Evolutionary conservation across 2,797 vertebrate species (phyloP), one percentile per base, ranked within the genome.

Genomic region (Peromyscus nudipes): DNA sequence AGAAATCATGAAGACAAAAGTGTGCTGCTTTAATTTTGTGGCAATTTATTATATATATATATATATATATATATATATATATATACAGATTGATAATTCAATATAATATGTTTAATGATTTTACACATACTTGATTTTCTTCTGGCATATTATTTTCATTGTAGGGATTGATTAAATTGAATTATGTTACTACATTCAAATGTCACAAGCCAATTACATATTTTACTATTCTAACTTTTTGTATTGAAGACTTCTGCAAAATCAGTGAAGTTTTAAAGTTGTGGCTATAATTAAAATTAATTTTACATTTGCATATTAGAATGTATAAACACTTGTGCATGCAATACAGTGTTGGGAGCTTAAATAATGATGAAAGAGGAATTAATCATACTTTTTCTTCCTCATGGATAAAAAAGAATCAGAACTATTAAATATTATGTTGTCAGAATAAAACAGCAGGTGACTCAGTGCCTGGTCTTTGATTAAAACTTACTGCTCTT

Each of bases 351-450:
- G 2, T 81, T 81, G 90, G 27, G 40, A 46, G 21, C 17, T 67
- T 88, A 62, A 84, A 37, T 75, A 81, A 88, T 86, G 25, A 64
- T 77, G 11, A 89, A 83, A 91, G 13, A 31, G 65, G 29, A 62
- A 85, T 69, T 65, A 88, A 93, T 94, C 14, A n/a, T 60, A 60
- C 86, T 52, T 89, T 95, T 89, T 25, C n/a, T 84, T 80, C 31
- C 80, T 84, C 46, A n/a, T 37, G 10, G 64, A 75, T 52, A 5
- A 34, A 79, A 94, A 43, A 85, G 0, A n/a, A 52, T 46, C 19
- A 46, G 60, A 37, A 11, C 4, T 92, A 81, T 85, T 86, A 79
- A 85, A 82, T 81, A 75, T 67, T 67, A 65, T 65, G 29, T 73
- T 91, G 16, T 19, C 23, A 94, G 55, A 82, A 6, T 77, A 34